Evolutionary conservation across 2,888 invertebrate genomes (phyloP), one percentile per base, ranked within the genome.

Genomic region (Onchidella celtica): DNA sequence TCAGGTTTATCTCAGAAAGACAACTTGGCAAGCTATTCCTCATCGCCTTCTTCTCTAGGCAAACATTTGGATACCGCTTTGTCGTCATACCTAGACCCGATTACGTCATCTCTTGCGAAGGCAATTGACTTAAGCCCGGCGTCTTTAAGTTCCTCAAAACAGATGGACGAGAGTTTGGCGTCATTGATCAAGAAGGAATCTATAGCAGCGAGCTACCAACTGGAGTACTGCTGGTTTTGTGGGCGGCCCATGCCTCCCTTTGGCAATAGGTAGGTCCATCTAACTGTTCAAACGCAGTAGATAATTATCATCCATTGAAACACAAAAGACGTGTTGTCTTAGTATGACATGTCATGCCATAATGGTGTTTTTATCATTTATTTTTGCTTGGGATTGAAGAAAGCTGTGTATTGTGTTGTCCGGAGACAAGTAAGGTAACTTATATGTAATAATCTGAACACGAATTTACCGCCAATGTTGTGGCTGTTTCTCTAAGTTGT

Each of bases 161-260:
- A 75, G 1, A 29, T 75, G 70, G 83, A 55, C 79, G 85, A 34
- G 83, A 85, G 79, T 84, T 83, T 75, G 85, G 87, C 82, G 63
- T 85, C 66, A 32, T 74, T 82, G 65, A 82, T 85, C 14, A 86
- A 86, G 69, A 87, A 86, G 72, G 86, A 89, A 66, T 70, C 84
- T 0, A 90, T 89, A 24, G 88, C 88, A 0, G 86, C 86, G 59
- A 89, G 90, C 74, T 90, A 89, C 85, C 87, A 89, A 61, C 81
- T 90, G 76, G 90, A 90, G 65, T 85, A 86, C 73, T 90, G 90
- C 78, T 90, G 90, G 90, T 90, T 90, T 74, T 90, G 90, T 87
- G 90, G 90, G 3, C 82, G 89, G 6, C 89, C 90, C 9, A 90
- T 90, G 90, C 87, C 86, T n/a, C 84, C 85, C 55, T 84, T 85